Percentiles rank a stretch among this genome's conserved stretches.
phyloP scores from a whole-genome alignment of 2,888 invertebrate genomes.

The Euphydryas editha region DNA sequence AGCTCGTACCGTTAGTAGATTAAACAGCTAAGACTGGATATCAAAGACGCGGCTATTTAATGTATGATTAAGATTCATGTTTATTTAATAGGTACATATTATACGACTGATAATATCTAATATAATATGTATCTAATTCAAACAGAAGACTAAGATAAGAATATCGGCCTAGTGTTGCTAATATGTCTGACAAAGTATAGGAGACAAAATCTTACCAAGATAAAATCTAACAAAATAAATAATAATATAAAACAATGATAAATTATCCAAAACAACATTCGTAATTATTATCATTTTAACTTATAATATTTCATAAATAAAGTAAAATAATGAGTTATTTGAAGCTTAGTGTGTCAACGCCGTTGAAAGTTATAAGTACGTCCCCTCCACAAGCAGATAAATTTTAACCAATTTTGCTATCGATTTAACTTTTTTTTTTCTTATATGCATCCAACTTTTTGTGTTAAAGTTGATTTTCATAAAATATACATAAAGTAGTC shows the following conservation, averaged over 20 bases:
- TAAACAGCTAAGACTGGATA: constrained; percentile 40
- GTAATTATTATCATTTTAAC: no score
- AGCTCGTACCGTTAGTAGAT: constrained; percentile 49
- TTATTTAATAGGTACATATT: constrained; percentile 40
- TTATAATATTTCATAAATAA: no score
- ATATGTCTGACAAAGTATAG: constrained; percentile 41
- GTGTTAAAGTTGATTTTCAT: no score
- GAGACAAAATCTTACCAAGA: constrained; percentile 31
- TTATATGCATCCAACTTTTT: no score
- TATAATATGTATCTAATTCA: constrained; percentile 44
- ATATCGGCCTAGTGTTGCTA: constrained; percentile 39
- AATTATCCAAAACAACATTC: no score
- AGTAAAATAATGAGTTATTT: no score
- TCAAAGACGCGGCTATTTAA: constrained; percentile 44
- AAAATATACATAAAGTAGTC: no score
- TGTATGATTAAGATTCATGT: constrained; percentile 42
- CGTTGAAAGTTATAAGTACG: no score
- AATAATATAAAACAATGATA: constrained; percentile 12
- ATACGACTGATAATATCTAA: constrained; percentile 41
- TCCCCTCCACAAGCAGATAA: no score
- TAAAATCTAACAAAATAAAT: constrained; percentile 29
- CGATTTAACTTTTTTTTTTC: no score
- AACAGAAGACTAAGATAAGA: constrained; percentile 8
- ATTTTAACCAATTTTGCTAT: no score
- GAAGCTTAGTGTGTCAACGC: no score